phyloP scores from a whole-genome alignment of 2,797 vertebrate species.

The Aulostomus chinensis region DNA sequence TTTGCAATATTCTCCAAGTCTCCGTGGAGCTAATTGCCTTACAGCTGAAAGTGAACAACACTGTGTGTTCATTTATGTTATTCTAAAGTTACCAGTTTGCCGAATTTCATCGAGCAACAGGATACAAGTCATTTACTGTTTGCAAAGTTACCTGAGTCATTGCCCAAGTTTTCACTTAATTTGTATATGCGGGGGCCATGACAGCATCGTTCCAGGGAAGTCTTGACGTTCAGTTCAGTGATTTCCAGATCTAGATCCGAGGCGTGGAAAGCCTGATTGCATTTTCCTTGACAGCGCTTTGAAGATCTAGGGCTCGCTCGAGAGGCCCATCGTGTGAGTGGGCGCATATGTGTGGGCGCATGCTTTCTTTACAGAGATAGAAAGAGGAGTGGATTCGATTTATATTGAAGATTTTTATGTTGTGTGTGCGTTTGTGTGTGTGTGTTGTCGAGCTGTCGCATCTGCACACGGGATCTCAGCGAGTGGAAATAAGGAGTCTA shows the following conservation, averaged over 20 bases:
- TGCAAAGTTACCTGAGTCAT: too few relatives aligned
- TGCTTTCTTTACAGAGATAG: conserved; percentile 6
- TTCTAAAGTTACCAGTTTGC: too few relatives aligned
- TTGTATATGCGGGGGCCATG: too few relatives aligned
- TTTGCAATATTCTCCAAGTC: too few relatives aligned
- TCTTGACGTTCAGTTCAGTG: conserved; percentile 29
- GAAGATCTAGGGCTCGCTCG: conserved; percentile 49
- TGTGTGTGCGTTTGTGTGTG: conserved; percentile 25
- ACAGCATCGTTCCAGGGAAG: too few relatives aligned
- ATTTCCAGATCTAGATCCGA: conserved; percentile 46
- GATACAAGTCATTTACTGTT: too few relatives aligned
- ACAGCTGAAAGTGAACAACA: too few relatives aligned
- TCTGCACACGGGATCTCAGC: conserved; percentile 26
- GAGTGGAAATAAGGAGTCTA: conserved; percentile 19
- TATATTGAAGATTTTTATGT: conserved; percentile 16
- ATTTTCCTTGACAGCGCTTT: conserved; percentile 47
- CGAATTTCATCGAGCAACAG: too few relatives aligned
- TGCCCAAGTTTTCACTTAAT: too few relatives aligned
- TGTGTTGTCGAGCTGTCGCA: too few relatives aligned
- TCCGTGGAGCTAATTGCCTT: too few relatives aligned
- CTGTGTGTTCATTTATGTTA: too few relatives aligned
- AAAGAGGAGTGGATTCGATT: conserved; percentile 40
- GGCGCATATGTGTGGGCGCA: neutral
- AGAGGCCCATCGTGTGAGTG: conserved; percentile 31
- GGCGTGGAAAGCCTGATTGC: conserved; percentile 34